These are phyloP conservation scores for Sebastolobus alascanus DNA, from an alignment of 2,797 vertebrate species.

Conservation along the genomic window DNA sequence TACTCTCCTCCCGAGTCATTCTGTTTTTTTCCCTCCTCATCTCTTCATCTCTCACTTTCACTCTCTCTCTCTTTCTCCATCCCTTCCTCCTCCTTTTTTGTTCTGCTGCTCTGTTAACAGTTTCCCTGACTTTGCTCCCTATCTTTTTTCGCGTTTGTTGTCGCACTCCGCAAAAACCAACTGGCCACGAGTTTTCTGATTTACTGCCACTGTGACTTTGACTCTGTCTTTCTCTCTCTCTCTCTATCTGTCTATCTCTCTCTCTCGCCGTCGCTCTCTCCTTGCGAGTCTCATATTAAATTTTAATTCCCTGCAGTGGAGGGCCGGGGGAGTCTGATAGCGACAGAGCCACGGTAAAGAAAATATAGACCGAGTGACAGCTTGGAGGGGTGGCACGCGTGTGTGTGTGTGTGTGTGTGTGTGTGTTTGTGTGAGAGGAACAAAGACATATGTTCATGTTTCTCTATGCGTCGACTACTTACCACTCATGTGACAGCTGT, in stretches of 20 bases:
- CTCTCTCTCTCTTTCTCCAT: background rate
- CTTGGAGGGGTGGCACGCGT: slow-evolving; percentile 29
- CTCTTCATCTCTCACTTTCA: slow-evolving; percentile 2
- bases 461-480: slow-evolving; percentile 18
- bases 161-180: slow-evolving; percentile 4
- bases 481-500: slow-evolving; percentile 39
- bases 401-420: slow-evolving; percentile 20
- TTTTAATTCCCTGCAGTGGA: slow-evolving; percentile 76
- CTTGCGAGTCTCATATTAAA: slow-evolving; percentile 68
- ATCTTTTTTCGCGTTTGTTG: slow-evolving; percentile 9
- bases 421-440: slow-evolving; percentile 24
- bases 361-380: slow-evolving; percentile 64
- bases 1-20: slow-evolving; percentile 5
- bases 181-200: slow-evolving; percentile 37
- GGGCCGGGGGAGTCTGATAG: slow-evolving; percentile 65
- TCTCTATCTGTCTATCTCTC: background rate
- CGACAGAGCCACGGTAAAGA: slow-evolving; percentile 59
- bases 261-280: slow-evolving; percentile 6
- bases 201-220: slow-evolving; percentile 43
- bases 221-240: slow-evolving; percentile 2
- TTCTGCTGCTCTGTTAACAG: slow-evolving; percentile 14
- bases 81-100: slow-evolving; percentile 5
- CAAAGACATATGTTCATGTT: slow-evolving; percentile 35
- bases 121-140: slow-evolving; percentile 16
- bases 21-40: slow-evolving; percentile 8